Base-by-base conservation (phyloP, 1,140 invertebrate genomes). In the Drosophila pachea region DNA sequence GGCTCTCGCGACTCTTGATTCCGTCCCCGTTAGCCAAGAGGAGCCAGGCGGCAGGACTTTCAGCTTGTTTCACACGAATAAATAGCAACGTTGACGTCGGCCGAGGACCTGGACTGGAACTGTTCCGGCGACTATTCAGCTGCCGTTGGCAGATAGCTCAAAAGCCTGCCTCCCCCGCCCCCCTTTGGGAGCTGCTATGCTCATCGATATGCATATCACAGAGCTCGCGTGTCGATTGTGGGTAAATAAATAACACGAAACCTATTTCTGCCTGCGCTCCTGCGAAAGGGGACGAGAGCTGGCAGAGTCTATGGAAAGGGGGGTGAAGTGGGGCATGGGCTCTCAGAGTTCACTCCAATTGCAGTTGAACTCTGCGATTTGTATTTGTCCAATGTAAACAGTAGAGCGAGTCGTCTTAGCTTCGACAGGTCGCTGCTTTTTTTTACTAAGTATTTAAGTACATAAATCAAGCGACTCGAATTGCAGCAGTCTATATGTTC, bases 221-320 rank as follows among this genome's bases (percentile, higher is more conserved):
- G 7, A 43, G 67, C 54, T 84, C 81, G 81, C 81, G 81, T 86
- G 81, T 86, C 81, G 81, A 86, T 86, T 81, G 81, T 77, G 77
- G 81, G 81, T 77, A 86, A 86, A 86, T 86, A 86, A 86, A 86
- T 86, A 86, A 86, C 81, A 86, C 81, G 81, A 81, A 86, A 76
- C 81, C 81, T 76, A 86, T 84, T 86, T 86, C 70, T 71, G 77
- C 73, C 22, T 2, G 22, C 71, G 22, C 71, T 33, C 62, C 45
- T 55, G 49, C 33, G 62, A 45, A 55, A 50, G 64, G 16, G 22
- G 7, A 22, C 5, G 43, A 6, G 42, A 14, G 14, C 16, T 3
- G 5, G 31, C 42, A 50, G 36, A 16, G 45, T 38, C 40, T 22
- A 6, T n/a, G 38, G 9, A 40, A 0, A 11, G 38, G 38, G 9